Conservation (phyloP, 2,113 vertebrate species). For the Percina caprodes region DNA sequence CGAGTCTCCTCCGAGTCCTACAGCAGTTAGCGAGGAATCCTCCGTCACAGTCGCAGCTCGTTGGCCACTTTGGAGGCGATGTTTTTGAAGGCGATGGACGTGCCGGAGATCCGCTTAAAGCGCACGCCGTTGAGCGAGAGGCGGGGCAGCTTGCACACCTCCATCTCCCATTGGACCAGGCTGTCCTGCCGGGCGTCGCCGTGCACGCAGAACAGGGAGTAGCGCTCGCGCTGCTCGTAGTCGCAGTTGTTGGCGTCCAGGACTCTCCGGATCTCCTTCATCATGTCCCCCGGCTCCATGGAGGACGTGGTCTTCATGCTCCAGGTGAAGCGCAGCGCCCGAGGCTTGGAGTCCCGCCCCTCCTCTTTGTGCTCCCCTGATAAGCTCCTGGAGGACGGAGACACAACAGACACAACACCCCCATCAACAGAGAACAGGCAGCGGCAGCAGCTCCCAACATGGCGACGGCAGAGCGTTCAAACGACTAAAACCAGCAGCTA, state of each 20-base stretch:
- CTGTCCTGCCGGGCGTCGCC: slow-evolving; percentile 91
- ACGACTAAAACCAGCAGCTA: too few relatives aligned
- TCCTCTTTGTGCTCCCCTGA: slow-evolving; percentile 92
- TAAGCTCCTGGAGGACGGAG: slow-evolving; percentile 80
- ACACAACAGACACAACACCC: neutral
- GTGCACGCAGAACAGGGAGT: slow-evolving; percentile 94
- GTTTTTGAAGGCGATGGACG: slow-evolving; percentile 95
- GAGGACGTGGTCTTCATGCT: slow-evolving; percentile 97
- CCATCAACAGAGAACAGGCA: neutral
- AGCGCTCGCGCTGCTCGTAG: slow-evolving; percentile 94
- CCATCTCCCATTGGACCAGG: slow-evolving; percentile 96
- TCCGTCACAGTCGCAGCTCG: slow-evolving; percentile 90
- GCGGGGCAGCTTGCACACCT: slow-evolving; percentile 93
- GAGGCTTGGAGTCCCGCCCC: slow-evolving; percentile 90
- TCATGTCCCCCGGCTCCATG: slow-evolving; percentile 95
- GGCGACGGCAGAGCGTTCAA: too few relatives aligned
- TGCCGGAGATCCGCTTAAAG: slow-evolving; percentile 95
- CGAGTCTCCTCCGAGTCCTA: slow-evolving; percentile 43
- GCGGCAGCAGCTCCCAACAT: neutral
- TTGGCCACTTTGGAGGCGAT: slow-evolving; percentile 96
- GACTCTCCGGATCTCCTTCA: slow-evolving; percentile 94
- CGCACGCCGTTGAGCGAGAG: slow-evolving; percentile 94
- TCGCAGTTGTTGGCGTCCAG: slow-evolving; percentile 95
- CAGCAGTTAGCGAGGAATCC: slow-evolving; percentile 64
- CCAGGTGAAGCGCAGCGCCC: slow-evolving; percentile 94